Percentiles rank a stretch among this genome's conserved stretches.
phyloP scores from a whole-genome alignment of 2,113 vertebrate species.

The Anas platyrhynchos region DNA sequence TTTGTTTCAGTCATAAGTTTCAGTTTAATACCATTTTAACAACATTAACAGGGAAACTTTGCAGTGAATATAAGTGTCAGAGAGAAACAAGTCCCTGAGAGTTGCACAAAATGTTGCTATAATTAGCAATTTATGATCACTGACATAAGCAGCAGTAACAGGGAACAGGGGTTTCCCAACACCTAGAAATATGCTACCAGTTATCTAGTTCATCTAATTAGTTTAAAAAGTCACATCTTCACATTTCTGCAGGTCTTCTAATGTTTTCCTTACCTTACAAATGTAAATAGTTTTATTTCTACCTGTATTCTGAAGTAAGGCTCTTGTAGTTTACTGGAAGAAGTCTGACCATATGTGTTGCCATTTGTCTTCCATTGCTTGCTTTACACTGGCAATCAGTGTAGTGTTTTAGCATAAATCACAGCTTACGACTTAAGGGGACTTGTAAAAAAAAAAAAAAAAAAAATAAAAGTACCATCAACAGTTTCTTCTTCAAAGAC shows the following conservation, averaged over 20 bases:
- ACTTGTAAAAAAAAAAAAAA: not conserved
- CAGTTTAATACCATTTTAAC: not conserved
- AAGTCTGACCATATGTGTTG: constrained; percentile 17
- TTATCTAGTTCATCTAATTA: not conserved
- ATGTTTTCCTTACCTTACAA: not conserved
- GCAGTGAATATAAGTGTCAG: not conserved
- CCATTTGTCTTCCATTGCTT: constrained; percentile 41
- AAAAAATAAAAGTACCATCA: not conserved
- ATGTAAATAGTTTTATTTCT: not conserved
- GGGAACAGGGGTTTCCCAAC: not conserved
- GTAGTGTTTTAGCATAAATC: not conserved
- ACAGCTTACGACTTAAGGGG: constrained; percentile 2
- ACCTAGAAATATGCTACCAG: not conserved
- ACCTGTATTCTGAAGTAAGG: not conserved
- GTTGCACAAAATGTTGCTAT: not conserved
- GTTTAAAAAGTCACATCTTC: not conserved
- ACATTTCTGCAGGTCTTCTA: not conserved
- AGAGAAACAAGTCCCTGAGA: not conserved
- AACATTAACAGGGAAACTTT: not conserved
- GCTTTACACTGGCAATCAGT: not conserved
- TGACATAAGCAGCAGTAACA: not conserved
- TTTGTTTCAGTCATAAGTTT: not conserved
- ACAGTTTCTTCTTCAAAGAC: constrained; percentile 32
- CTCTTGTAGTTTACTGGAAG: not conserved
- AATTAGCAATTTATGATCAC: not conserved